Evolutionary conservation across 2,797 vertebrate species (phyloP), one percentile per base, ranked within the genome.

Genomic region (Sebastes nivosus): DNA sequence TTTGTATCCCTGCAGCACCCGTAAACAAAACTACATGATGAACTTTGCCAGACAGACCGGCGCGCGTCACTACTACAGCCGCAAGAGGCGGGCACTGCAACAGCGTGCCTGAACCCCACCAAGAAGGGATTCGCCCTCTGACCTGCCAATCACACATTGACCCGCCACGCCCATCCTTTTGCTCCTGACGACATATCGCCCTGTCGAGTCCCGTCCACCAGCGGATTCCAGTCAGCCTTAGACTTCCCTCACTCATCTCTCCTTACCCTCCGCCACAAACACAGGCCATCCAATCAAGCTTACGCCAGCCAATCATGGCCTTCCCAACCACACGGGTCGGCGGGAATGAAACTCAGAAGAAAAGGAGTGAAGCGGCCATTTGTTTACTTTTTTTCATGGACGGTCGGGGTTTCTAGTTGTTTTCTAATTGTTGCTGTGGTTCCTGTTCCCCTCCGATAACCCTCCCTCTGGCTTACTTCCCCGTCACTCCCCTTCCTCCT

Each of bases 21-120:
- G 98, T 87, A 99, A 99, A 96, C 98, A 99, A 97, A 99, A 99
- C 97, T 99, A 99, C 96, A 99, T 99, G 98, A 99, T 99, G 98
- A 99, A 98, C 97, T 99, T 98, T 97, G 98, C 98, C 96, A 96
- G 98, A 92, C 98, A 99, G 96, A 97, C 97, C 92, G 97, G 97
- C 90, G 95, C 97, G 91, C 97, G 97, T 89, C 98, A 98, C 96
- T 99, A 98, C 96, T 99, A 98, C 97, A 99, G 95, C 95, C 97
- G 98, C 96, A 98, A 98, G 96, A 96, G 97, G 95, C 96, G 98
- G 96, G 97, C 98, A 91, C 96, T 99, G 95, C 96, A 94, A 92
- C 97, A 93, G 94, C 95, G 94, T 86, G 96, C 97, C 95, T 99
- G 88, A 97, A 95, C 13, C 77, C 75, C 67, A 30, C 27, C 72